A percentile compares a stretch with the other conserved stretches of the same genome.
These are phyloP conservation scores for Shinisaurus crocodilurus DNA, from an alignment of 2,113 vertebrate genomes.

Conservation along the genomic window DNA sequence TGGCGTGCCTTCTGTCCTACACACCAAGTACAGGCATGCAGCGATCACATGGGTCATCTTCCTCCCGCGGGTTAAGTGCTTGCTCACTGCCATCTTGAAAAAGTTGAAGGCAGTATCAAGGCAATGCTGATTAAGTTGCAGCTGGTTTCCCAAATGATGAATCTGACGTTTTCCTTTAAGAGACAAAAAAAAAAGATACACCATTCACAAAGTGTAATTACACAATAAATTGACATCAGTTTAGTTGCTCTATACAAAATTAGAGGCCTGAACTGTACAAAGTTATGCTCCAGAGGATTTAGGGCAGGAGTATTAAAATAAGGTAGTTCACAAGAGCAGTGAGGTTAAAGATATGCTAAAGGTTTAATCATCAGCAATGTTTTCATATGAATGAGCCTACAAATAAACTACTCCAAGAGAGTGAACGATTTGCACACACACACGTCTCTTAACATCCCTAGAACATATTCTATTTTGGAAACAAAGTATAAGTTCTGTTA, in stretches of 20 bases:
- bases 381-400: neutral
- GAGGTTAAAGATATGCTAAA: neutral
- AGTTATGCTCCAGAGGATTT: neutral
- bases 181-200: constrained; percentile 82
- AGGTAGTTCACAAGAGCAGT: neutral
- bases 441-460: constrained; percentile 6
- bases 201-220: neutral
- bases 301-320: neutral
- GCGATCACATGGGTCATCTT: constrained; percentile 88
- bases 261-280: neutral
- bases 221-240: neutral
- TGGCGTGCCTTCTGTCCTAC: constrained; percentile 93
- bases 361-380: neutral
- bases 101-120: constrained; percentile 97
- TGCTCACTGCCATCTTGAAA: constrained; percentile 96
- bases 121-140: constrained; percentile 95
- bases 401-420: neutral
- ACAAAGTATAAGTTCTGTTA: constrained; percentile 11
- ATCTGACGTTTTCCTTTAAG: constrained; percentile 87
- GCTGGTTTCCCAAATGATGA: constrained; percentile 91
- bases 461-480: neutral
- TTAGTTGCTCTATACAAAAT: neutral
- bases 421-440: constrained; percentile 3
- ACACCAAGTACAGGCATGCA: constrained; percentile 97
- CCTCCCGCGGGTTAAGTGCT: constrained; percentile 89